Conservation (phyloP, 2,888 invertebrate species). For the Aporophyla lueneburgensis region DNA sequence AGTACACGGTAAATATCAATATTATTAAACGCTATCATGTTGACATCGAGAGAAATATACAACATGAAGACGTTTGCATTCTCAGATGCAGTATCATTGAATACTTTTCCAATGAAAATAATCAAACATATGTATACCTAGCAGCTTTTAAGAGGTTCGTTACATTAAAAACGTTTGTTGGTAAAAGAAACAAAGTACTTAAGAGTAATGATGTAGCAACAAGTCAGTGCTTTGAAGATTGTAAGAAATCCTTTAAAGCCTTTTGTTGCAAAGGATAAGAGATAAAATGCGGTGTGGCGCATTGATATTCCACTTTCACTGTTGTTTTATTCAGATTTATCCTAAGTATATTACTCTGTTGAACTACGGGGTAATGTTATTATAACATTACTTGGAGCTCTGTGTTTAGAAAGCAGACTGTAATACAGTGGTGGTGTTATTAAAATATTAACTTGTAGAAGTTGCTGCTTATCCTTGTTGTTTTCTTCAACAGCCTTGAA, state of each 20-base stretch:
- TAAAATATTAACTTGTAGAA: conserved; percentile 44
- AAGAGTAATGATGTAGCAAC: conserved; percentile 17
- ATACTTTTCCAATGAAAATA: conserved; percentile 24
- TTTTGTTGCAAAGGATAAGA: conserved; percentile 32
- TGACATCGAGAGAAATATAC: conserved; percentile 1
- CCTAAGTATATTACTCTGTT: conserved; percentile 49
- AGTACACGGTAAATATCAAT: conserved; percentile 23
- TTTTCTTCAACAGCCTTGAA: not conserved
- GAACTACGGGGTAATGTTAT: conserved; percentile 41
- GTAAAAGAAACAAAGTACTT: conserved; percentile 18
- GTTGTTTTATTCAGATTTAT: conserved; percentile 57
- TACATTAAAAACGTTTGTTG: conserved; percentile 2
- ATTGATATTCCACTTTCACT: conserved; percentile 56
- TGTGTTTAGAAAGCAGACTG: conserved; percentile 25
- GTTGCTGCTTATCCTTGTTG: not conserved
- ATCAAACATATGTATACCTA: not conserved
- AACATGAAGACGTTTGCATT: conserved; percentile 10
- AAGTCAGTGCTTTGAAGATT: conserved; percentile 22
- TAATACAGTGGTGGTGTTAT: conserved; percentile 37
- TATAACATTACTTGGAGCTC: conserved; percentile 49
- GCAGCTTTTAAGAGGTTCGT: not conserved
- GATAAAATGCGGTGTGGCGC: conserved; percentile 46
- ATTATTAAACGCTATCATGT: conserved; percentile 19
- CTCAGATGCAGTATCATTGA: conserved; percentile 15
- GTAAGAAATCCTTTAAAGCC: conserved; percentile 30